A percentile compares a stretch with the other conserved stretches of the same genome.
phyloP scores from a whole-genome alignment of 2,113 vertebrate species.

The Vireo altiloquus region DNA sequence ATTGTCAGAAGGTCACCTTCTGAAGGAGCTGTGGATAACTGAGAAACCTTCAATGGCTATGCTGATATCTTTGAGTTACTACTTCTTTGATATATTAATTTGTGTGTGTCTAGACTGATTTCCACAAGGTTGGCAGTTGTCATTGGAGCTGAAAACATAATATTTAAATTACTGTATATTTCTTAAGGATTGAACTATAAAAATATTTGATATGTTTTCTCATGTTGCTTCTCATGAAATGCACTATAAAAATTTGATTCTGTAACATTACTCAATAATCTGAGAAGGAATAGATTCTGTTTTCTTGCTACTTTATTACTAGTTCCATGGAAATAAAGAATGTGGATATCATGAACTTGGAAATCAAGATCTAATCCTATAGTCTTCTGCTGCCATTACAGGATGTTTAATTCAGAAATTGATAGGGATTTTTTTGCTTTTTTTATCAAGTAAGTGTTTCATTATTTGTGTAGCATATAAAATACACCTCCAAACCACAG shows the following conservation, averaged over 20 bases:
- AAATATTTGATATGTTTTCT: neutral
- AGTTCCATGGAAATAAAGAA: neutral
- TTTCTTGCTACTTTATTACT: neutral
- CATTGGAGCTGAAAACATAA: neutral
- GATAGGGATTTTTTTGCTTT: neutral
- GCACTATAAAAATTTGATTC: neutral
- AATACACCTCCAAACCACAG: neutral
- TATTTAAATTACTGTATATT: neutral
- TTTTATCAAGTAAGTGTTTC: neutral
- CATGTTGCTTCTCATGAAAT: neutral
- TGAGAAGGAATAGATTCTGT: neutral
- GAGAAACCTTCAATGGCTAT: neutral
- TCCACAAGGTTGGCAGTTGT: neutral
- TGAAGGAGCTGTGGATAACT: neutral
- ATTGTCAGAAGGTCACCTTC: neutral
- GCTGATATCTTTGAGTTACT: neutral
- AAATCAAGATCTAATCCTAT: neutral
- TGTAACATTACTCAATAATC: neutral
- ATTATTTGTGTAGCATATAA: neutral
- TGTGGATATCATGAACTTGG: neutral
- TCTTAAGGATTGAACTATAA: neutral
- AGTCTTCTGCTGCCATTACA: neutral
- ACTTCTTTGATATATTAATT: neutral
- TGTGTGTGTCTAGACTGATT: neutral
- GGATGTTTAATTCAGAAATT: neutral